These are phyloP conservation scores for Lypha dubia DNA, from an alignment of 2,888 invertebrate genomes.

Conservation along the genomic window DNA sequence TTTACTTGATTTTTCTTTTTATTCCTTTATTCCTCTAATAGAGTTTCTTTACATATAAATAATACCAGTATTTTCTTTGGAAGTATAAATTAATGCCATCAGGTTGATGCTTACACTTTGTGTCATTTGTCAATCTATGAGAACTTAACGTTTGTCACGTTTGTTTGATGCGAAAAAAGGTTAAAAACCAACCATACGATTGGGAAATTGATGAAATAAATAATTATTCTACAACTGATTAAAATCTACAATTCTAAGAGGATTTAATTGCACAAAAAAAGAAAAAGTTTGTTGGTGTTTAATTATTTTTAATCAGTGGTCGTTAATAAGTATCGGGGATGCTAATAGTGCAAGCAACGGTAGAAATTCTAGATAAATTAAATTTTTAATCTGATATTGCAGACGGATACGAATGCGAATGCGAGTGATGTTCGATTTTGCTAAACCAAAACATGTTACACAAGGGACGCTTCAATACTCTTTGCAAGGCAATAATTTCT, in stretches of 20 bases:
- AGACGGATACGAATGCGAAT: too few species aligned
- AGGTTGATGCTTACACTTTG: neutral
- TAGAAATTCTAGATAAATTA: too few species aligned
- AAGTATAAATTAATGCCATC: neutral
- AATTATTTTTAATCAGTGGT: neutral
- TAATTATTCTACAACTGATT: slow-evolving; percentile 14
- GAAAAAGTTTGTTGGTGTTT: neutral
- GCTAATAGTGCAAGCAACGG: too few species aligned
- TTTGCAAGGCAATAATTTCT: too few species aligned
- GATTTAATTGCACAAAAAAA: neutral
- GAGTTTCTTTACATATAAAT: neutral
- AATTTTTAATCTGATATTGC: too few species aligned
- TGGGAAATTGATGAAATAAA: neutral
- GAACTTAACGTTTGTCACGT: neutral
- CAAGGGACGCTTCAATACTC: too few species aligned
- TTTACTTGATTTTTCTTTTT: slow-evolving; percentile 22
- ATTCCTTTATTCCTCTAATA: neutral
- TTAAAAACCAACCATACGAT: neutral
- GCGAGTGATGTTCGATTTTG: too few species aligned
- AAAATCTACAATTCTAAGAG: neutral
- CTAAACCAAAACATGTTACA: too few species aligned
- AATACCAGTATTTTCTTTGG: neutral
- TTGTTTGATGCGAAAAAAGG: neutral
- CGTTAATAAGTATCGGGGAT: too few species aligned
- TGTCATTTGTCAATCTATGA: slow-evolving; percentile 20